Conservation (phyloP, 2,888 invertebrate genomes). For the Cosmia pyralina region DNA sequence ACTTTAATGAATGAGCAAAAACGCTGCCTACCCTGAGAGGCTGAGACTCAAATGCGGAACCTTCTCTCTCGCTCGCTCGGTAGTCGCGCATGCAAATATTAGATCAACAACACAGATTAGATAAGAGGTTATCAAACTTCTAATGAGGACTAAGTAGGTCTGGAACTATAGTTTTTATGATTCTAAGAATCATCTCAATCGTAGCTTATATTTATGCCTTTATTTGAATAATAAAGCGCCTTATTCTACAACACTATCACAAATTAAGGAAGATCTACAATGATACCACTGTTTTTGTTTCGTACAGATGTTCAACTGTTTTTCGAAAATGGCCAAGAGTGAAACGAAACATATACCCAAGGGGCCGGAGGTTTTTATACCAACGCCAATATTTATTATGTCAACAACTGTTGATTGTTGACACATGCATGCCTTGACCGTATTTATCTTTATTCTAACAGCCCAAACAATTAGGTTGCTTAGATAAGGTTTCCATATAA, state of each 20-base stretch:
- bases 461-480: constrained; percentile 71
- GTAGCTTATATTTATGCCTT: not conserved
- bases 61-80: not conserved
- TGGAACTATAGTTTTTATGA: not conserved
- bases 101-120: constrained; percentile 46
- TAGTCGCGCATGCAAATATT: constrained; percentile 23
- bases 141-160: constrained; percentile 2
- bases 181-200: constrained; percentile 16
- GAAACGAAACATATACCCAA: constrained; percentile 30
- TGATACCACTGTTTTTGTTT: constrained; percentile 56
- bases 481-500: constrained; percentile 76
- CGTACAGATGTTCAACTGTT: constrained; percentile 53
- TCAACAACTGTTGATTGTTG: constrained; percentile 42
- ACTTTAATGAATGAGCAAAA: not conserved
- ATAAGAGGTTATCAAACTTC: constrained; percentile 47
- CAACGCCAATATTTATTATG: not conserved
- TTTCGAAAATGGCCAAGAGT: constrained; percentile 40
- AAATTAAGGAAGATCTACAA: constrained; percentile 55
- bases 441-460: constrained; percentile 58
- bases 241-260: constrained; percentile 32
- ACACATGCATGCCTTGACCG: constrained; percentile 61
- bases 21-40: not conserved
- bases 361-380: constrained; percentile 23
- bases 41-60: not conserved
- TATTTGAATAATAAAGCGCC: constrained; percentile 8